Evolutionary conservation across 2,888 invertebrate species (phyloP).

Genomic region (Exephanes ischioxanthus): DNA sequence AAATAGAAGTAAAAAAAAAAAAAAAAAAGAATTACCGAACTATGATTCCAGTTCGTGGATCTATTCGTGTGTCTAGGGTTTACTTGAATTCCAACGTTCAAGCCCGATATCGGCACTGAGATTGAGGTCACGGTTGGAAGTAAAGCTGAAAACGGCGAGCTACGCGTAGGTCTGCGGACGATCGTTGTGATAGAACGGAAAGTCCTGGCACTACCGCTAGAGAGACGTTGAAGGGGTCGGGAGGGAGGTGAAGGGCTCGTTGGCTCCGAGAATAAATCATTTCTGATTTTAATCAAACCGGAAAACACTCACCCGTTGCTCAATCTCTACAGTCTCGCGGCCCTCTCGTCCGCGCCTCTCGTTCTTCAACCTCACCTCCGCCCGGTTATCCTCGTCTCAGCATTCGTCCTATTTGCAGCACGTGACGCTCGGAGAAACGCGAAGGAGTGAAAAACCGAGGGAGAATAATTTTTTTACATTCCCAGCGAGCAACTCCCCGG

Average conservation of each 20-base stretch:
- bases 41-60: too few species aligned
- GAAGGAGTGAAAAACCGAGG: constrained; percentile 15
- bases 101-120: constrained; percentile 41
- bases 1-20: neutral
- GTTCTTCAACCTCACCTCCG: constrained; percentile 3
- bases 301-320: constrained; percentile 62
- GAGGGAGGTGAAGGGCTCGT: constrained; percentile 53
- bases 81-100: constrained; percentile 12
- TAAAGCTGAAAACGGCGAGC: constrained; percentile 46
- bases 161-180: constrained; percentile 33
- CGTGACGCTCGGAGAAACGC: constrained; percentile 45
- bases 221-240: constrained; percentile 28
- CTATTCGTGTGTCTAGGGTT: neutral
- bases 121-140: constrained; percentile 45
- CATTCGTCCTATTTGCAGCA: constrained; percentile 54
- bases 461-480: constrained; percentile 32
- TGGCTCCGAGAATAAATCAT: constrained; percentile 75
- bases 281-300: constrained; percentile 78
- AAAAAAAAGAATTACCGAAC: too few species aligned
- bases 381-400: constrained; percentile 31
- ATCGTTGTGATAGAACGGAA: constrained; percentile 55
- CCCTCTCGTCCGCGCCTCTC: neutral
- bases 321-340: constrained; percentile 29
- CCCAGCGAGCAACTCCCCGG: neutral
- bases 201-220: constrained; percentile 17